Base-by-base conservation (phyloP, 2,888 invertebrate species). In the Synanthedon formicaeformis region DNA sequence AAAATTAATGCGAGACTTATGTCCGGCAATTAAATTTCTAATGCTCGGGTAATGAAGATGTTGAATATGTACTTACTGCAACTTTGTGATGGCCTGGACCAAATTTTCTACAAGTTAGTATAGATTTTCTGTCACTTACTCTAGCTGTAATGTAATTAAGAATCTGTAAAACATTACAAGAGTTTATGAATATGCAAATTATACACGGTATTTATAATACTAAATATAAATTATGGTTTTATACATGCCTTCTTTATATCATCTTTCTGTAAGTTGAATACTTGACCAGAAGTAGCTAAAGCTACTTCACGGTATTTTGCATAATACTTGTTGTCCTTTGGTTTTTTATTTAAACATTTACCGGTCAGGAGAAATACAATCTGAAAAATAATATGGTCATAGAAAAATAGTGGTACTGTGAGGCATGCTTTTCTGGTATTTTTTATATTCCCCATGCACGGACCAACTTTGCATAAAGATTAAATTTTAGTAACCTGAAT, bases 401-500 rank as follows among this genome's bases (percentile, higher is more conserved):
- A 5, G 5, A 23, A 23, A 23, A 23, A 23, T 5, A 23, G 23
- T 23, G 23, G 23, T 23, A 23, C 23, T 23, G 23, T 23, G 23
- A 23, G 4, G 23, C 23, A 23, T 23, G 23, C 23, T 23, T 23
- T 23, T 23, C 23, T 5, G 23, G 5, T 23, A 23, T 23, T 23
- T 23, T 23, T 23, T 5, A 5, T 4, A 5, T 5, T 5, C 23
- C 4, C 23, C 5, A n/a, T n/a, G n/a, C n/a, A 23, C 23, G 4
- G 5, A 23, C 5, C 23, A 23, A 23, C 23, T 23, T 23, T 34
- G 1, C 8, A 10, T 8, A 34, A 10, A 34, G 10, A 34, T 34
- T 8, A 34, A 34, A 34, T 10, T 34, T 34, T 34, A 10, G 34
- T 34, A 8, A 78, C 80, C 72, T 78, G 75, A 53, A 63, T 65